Evolutionary conservation across 92 coral and sea anemone species (phyloP).

Genomic region (Phenganax stokvisi): DNA sequence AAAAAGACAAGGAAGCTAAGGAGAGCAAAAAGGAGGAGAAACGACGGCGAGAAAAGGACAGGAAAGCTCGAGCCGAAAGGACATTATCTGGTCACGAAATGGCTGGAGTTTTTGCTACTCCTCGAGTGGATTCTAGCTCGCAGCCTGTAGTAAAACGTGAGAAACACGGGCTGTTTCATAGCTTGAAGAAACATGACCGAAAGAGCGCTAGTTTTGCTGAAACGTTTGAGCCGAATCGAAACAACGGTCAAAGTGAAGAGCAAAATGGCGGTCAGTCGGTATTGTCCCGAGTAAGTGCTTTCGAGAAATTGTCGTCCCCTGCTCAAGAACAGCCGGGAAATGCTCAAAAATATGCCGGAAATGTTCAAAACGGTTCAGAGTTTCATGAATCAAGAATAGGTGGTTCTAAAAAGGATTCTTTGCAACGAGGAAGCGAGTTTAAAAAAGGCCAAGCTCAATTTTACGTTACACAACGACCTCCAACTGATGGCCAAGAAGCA

Average conservation of each 20-base stretch:
- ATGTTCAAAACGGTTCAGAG: constrained; percentile 15
- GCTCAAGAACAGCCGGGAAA: not conserved
- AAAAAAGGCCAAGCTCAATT: constrained; percentile 12
- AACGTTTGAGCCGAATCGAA: not conserved
- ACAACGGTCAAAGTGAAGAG: constrained; percentile 17
- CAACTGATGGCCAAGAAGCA: not conserved
- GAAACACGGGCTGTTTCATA: constrained; percentile 32
- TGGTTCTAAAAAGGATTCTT: constrained; percentile 9
- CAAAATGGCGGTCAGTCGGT: constrained; percentile 11
- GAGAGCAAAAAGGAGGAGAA: constrained; percentile 92
- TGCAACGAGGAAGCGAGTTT: constrained; percentile 5
- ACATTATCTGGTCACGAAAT: constrained; percentile 31
- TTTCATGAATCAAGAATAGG: constrained; percentile 2
- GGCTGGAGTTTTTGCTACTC: constrained; percentile 26
- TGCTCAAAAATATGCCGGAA: constrained; percentile 1
- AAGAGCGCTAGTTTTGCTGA: constrained; percentile 27
- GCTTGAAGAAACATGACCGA: constrained; percentile 32
- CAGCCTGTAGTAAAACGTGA: constrained; percentile 17
- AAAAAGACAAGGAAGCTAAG: constrained; percentile 66
- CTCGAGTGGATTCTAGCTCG: not conserved
- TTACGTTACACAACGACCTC: constrained; percentile 1
- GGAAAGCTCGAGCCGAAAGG: constrained; percentile 35
- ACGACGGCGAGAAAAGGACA: constrained; percentile 71
- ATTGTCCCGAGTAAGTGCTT: constrained; percentile 17
- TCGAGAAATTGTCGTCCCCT: constrained; percentile 5